Base-by-base conservation (phyloP, 2,797 vertebrate species). In the Pipistrellus pygmaeus region DNA sequence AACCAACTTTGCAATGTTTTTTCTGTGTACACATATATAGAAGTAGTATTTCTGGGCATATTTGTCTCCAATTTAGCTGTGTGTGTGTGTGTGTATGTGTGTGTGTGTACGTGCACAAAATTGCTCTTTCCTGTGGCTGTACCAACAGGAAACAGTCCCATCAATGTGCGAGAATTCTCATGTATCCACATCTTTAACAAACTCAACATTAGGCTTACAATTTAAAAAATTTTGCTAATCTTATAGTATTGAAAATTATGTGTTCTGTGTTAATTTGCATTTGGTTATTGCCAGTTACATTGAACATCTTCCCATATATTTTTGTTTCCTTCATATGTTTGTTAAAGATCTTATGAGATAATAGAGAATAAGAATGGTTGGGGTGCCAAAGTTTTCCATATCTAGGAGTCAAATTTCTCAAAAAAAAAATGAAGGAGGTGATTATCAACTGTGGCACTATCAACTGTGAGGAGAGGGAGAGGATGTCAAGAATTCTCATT, bases 191-290 rank as follows among this genome's bases (percentile, higher is more conserved):
- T 69, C 64, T 68, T 83, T 18, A 51, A 10, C n/a, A 80, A 81
- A 85, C 64, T 92, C 60, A 5, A 9, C 38, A 44, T 48, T 18
- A 53, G 15, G 21, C 27, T 95, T 85, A 66, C 25, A 51, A 78
- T 75, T 85, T 60, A 18, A 32, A 85, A 83, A 57, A n/a, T 30
- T 30, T 73, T 69, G 15, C 20, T 35, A 41, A 17, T 11, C 48
- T 60, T 51, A 46, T 51, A 53, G 20, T 30, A 69, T 35, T 27
- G 46, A 80, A 81, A 60, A 3, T 8, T 15, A 62, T 32, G 23
- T 12, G 7, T 68, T 90, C 62, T 82, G 6, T 75, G 80, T 94
- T 81, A 38, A 80, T 91, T 83, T 91, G 32, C 20, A 60, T 91
- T 89, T 85, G 44, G 15, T 78, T 62, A 84, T 44, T 30, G 21